A percentile compares a stretch with the other conserved stretches of the same genome.
Evolutionary conservation across 1,140 invertebrate species (phyloP).

Genomic region (Babylonia areolata): DNA sequence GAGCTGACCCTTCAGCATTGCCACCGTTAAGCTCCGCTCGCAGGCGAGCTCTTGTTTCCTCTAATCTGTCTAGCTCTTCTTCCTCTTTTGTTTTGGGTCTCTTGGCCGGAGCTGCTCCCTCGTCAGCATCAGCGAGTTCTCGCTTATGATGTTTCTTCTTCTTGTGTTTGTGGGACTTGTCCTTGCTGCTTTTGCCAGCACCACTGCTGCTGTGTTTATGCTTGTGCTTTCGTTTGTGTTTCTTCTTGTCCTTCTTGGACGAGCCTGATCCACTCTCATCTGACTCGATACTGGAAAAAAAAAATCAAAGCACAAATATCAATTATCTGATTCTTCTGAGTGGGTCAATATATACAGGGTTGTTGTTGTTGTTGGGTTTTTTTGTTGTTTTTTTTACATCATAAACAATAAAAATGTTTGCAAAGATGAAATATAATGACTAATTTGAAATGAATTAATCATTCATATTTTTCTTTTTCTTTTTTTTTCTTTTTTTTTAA

Average conservation of each 20-base stretch:
- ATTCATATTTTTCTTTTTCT: too few species aligned
- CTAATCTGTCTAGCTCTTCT: slow-evolving; percentile 70
- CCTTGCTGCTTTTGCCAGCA: slow-evolving; percentile 54
- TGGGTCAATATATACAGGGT: too few species aligned
- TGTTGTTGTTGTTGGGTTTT: too few species aligned
- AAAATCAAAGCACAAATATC: too few species aligned
- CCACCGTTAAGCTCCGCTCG: slow-evolving; percentile 62
- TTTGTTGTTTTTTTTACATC: too few species aligned
- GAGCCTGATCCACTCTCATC: slow-evolving; percentile 27
- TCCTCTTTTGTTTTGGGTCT: slow-evolving; percentile 51
- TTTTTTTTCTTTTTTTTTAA: too few species aligned
- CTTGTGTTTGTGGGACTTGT: slow-evolving; percentile 65
- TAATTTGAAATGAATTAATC: too few species aligned
- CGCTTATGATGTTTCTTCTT: slow-evolving; percentile 62
- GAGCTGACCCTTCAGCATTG: slow-evolving; percentile 39
- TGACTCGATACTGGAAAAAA: slow-evolving; percentile 16
- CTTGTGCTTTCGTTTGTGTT: slow-evolving; percentile 74
- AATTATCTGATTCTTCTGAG: too few species aligned
- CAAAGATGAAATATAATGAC: too few species aligned
- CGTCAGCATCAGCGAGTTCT: slow-evolving; percentile 50
- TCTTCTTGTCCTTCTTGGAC: slow-evolving; percentile 42
- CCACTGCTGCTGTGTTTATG: slow-evolving; percentile 71
- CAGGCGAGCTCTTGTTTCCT: slow-evolving; percentile 72
- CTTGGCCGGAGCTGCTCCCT: slow-evolving; percentile 24
- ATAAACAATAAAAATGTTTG: too few species aligned